Percentiles rank a stretch among this genome's conserved stretches.
Conservation (phyloP, 2,797 vertebrate species). For the Parauchenoglanis punctatus region DNA sequence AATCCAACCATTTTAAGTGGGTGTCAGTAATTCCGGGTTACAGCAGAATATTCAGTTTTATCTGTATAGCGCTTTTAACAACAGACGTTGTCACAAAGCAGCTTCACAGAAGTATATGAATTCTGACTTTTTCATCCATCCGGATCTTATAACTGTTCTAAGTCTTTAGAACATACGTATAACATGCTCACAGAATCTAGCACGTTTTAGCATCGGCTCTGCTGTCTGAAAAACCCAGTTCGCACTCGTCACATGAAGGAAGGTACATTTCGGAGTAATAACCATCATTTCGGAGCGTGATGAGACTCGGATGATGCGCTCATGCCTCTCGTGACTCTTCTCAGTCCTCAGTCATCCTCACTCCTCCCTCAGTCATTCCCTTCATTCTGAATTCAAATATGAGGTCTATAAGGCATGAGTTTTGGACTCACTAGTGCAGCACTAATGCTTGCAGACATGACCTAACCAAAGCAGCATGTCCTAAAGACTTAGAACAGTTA, state of each 20-base stretch:
- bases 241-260: constrained; percentile 15
- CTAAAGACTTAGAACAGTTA: constrained; percentile 72
- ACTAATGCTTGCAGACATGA: constrained; percentile 63
- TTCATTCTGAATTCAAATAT: constrained; percentile 25
- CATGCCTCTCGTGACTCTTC: constrained; percentile 21
- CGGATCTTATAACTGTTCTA: constrained; percentile 72
- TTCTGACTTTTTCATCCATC: constrained; percentile 66
- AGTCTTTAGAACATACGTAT: constrained; percentile 65
- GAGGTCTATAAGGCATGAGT: constrained; percentile 33
- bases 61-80: no score
- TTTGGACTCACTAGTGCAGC: constrained; percentile 55
- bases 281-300: constrained; percentile 37
- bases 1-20: neutral
- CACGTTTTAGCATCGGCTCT: constrained; percentile 2
- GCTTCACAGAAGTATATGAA: no score
- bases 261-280: neutral
- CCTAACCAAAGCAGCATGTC: constrained; percentile 69
- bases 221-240: constrained; percentile 27
- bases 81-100: no score
- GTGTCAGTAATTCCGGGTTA: neutral
- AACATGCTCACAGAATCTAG: neutral
- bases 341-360: constrained; percentile 8
- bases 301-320: constrained; percentile 32
- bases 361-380: neutral
- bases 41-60: neutral